phyloP scores from a whole-genome alignment of 2,888 invertebrate species.

The Meganola albula region DNA sequence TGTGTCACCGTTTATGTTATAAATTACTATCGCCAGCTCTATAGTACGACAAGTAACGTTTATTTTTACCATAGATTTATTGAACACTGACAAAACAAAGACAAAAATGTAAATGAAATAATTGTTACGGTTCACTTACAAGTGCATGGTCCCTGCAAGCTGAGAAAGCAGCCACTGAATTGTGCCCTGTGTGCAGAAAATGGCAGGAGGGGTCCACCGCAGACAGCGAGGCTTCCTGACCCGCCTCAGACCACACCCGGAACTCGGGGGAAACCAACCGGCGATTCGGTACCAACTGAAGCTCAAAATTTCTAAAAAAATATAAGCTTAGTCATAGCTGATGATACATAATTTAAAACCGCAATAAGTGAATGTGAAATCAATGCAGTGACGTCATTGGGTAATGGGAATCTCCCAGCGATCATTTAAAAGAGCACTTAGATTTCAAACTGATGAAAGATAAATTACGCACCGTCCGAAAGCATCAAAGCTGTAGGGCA shows the following conservation, averaged over 20 bases:
- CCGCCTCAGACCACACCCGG: conserved; percentile 75
- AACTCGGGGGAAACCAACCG: conserved; percentile 79
- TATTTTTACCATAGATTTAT: too few relatives aligned
- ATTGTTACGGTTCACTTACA: conserved; percentile 58
- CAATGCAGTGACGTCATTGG: too few relatives aligned
- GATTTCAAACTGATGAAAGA: too few relatives aligned
- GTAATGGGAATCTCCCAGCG: too few relatives aligned
- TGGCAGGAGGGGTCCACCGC: conserved; percentile 75
- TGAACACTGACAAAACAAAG: too few relatives aligned
- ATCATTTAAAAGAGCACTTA: too few relatives aligned
- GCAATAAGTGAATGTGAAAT: too few relatives aligned
- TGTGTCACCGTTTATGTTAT: too few relatives aligned
- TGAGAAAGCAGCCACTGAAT: conserved; percentile 81
- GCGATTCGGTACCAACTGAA: conserved; percentile 80
- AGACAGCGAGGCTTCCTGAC: conserved; percentile 56
- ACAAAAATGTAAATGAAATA: too few relatives aligned
- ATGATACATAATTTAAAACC: too few relatives aligned
- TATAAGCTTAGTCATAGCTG: conserved; percentile 9
- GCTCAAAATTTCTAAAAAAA: conserved; percentile 73
- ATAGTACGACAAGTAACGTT: too few relatives aligned
- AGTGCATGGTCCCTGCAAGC: conserved; percentile 80
- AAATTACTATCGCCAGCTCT: too few relatives aligned
- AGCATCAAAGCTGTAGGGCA: conserved; percentile 78
- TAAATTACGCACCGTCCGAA: conserved; percentile 79
- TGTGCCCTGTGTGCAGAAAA: conserved; percentile 79